Evolutionary conservation across 1,140 invertebrate species (phyloP).

Genomic region (Platorchestia sp.): DNA sequence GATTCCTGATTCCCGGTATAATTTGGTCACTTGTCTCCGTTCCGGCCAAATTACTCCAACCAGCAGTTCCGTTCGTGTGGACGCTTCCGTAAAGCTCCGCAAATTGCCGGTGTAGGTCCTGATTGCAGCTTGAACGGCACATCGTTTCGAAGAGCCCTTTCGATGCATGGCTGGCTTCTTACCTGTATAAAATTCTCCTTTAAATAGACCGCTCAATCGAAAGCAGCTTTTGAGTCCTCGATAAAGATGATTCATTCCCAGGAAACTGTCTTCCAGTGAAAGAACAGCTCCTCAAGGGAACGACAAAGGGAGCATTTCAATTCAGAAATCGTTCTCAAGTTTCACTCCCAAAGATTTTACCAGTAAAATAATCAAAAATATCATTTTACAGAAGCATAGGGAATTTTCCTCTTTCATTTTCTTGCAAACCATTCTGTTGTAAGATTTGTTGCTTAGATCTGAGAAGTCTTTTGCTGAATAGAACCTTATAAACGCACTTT

Average conservation of each 20-base stretch:
- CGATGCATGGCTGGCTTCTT: conserved; percentile 5
- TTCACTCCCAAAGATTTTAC: neutral
- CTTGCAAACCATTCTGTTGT: too few species aligned
- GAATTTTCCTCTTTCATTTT: too few species aligned
- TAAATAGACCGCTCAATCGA: neutral
- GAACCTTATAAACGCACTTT: too few species aligned
- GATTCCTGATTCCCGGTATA: conserved; percentile 39
- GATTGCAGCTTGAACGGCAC: conserved; percentile 16
- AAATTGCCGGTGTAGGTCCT: conserved; percentile 9
- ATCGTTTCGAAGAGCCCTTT: neutral
- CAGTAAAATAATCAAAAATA: too few species aligned
- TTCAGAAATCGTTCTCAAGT: neutral
- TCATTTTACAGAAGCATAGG: too few species aligned
- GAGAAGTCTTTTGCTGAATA: too few species aligned
- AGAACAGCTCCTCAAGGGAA: neutral
- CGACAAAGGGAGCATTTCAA: neutral
- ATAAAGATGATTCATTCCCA: neutral
- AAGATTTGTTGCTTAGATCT: too few species aligned
- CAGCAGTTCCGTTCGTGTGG: neutral
- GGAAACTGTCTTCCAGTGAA: neutral
- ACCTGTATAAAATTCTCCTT: neutral
- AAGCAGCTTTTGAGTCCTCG: neutral
- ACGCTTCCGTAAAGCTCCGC: conserved; percentile 32
- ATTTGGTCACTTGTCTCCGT: conserved; percentile 20
- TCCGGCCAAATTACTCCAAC: conserved; percentile 2